Conservation (phyloP, 2,888 invertebrate species). For the Pristionchus maxplancki region DNA sequence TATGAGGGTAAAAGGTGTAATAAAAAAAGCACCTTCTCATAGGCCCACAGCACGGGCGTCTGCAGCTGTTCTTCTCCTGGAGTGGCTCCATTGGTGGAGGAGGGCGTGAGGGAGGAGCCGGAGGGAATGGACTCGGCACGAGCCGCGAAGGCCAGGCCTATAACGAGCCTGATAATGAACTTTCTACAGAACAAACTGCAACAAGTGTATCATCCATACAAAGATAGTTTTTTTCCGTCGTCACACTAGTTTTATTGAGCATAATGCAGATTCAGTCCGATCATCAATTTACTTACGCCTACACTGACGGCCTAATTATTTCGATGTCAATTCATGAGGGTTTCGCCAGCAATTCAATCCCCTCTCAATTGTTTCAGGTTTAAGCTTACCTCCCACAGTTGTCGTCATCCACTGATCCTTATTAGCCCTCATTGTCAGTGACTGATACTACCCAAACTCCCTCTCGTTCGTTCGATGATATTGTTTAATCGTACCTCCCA, state of each 20-base stretch:
- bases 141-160: constrained; percentile 35
- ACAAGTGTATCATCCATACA: not conserved
- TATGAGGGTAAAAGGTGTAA: no score
- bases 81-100: constrained; percentile 27
- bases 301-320: no score
- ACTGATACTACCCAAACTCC: constrained; percentile 69
- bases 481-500: not conserved
- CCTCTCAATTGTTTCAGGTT: no score
- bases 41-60: constrained; percentile 78
- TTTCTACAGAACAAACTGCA: not conserved
- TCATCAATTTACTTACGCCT: no score
- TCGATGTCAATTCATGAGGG: no score
- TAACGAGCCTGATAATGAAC: not conserved
- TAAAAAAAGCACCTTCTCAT: no score
- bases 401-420: constrained; percentile 39
- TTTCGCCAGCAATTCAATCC: no score
- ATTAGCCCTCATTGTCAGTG: constrained; percentile 78
- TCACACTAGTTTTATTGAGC: no score
- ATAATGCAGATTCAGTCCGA: no score
- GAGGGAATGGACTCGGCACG: constrained; percentile 43
- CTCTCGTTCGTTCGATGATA: not conserved
- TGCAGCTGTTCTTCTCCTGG: constrained; percentile 49
- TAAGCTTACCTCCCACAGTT: not conserved
- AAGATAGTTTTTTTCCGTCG: no score
- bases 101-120: constrained; percentile 17